Evolutionary conservation across 2,888 invertebrate species (phyloP).

Genomic region (Eristalis pertinax): DNA sequence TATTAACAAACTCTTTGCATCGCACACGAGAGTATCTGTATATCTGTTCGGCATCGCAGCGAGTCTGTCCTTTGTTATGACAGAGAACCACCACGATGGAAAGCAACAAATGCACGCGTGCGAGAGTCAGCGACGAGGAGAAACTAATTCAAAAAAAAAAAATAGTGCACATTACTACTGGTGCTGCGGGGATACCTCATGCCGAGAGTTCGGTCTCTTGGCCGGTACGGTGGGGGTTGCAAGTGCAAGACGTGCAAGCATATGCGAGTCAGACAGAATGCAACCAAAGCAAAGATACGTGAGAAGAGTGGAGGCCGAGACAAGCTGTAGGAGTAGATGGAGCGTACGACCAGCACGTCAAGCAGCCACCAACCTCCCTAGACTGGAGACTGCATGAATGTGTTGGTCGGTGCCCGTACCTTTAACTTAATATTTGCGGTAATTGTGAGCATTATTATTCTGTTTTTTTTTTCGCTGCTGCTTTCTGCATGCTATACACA

Average conservation of each 20-base stretch:
- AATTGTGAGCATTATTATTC: conserved; percentile 47
- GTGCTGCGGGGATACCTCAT: conserved; percentile 37
- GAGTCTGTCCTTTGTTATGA: conserved; percentile 59
- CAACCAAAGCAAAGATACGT: conserved; percentile 30
- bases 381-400: conserved; percentile 8
- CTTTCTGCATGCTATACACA: conserved; percentile 16
- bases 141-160: conserved; percentile 23
- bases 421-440: conserved; percentile 68
- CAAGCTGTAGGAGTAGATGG: neutral
- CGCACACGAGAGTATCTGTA: conserved; percentile 27
- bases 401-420: conserved; percentile 37
- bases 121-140: conserved; percentile 29
- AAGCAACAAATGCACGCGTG: conserved; percentile 22
- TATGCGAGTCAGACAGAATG: conserved; percentile 55
- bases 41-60: conserved; percentile 33
- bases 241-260: conserved; percentile 30
- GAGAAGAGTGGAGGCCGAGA: neutral
- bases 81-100: conserved; percentile 1
- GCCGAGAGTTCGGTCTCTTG: conserved; percentile 15
- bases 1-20: conserved; percentile 55
- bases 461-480: conserved; percentile 3
- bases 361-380: conserved; percentile 13
- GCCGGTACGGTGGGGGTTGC: conserved; percentile 12
- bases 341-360: conserved; percentile 5
- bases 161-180: conserved; percentile 55